Conservation (phyloP, 53 echinoderm and acorn worm species). For the Patiria pectinifera region DNA sequence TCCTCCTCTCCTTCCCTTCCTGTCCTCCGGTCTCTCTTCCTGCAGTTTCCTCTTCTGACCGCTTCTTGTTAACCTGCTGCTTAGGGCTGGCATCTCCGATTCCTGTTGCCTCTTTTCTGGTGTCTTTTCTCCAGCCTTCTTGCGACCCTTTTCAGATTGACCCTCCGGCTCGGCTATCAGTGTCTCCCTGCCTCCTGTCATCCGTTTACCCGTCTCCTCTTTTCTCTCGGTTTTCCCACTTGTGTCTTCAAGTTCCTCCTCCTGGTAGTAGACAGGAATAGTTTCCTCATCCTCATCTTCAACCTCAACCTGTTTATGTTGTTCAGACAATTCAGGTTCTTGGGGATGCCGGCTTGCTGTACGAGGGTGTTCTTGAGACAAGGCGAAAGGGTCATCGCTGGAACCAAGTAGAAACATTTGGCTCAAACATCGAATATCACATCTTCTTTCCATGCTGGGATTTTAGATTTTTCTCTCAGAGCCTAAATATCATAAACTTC, state of each 20-base stretch:
- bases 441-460: too few species aligned
- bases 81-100: neutral
- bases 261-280: slow-evolving; percentile 60
- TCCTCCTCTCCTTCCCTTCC: slow-evolving; percentile 6
- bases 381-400: slow-evolving; percentile 66
- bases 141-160: neutral
- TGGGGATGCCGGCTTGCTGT: neutral
- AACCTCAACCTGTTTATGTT: slow-evolving; percentile 7
- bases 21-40: neutral
- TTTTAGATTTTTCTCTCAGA: too few species aligned
- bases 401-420: neutral
- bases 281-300: slow-evolving; percentile 44
- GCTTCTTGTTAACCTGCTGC: slow-evolving; percentile 25
- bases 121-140: slow-evolving; percentile 14
- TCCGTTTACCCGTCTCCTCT: slow-evolving; percentile 7
- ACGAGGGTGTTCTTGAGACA: slow-evolving; percentile 14
- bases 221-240: neutral
- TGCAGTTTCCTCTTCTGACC: slow-evolving; percentile 54
- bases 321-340: slow-evolving; percentile 2
- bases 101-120: slow-evolving; percentile 34
- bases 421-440: neutral
- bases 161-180: neutral
- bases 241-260: slow-evolving; percentile 5
- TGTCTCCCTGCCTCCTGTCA: neutral
- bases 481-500: too few species aligned